Base-by-base conservation (phyloP, 1,140 invertebrate genomes). In the Tenebrio molitor region DNA sequence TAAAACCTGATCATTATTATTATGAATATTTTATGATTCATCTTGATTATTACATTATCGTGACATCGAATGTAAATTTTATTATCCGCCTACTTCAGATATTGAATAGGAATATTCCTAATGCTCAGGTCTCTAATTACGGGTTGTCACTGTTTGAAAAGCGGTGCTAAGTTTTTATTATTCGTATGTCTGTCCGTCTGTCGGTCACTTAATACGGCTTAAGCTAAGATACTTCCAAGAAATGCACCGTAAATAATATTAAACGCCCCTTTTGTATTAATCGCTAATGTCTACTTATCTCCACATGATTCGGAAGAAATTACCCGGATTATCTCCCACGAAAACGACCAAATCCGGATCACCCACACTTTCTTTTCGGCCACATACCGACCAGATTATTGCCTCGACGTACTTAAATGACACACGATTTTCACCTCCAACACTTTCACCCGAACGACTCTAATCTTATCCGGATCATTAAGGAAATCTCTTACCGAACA, bases 61-160 rank as follows among this genome's bases (percentile, higher is more conserved):
- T 15, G 10, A 64, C n/a, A 16, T 10, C 19, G 5, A 36, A 53
- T 44, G 39, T 14, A 66, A 73, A 73, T 69, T 63, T 65, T 69
- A 53, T 64, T 64, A 46, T 73, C 73, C 73, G 73, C 73, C 44
- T 62, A 23, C 36, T 67, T 23, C 10, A 50, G 42, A 74, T 74
- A 50, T 42, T 62, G 73, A 39, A 69, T 62, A 19, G 16, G 63
- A 69, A 41, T 73, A 71, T 71, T 75, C 66, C 75, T 77, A 77
- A 77, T 77, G 76, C 76, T 71, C 74, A 77, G 64, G 17, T 69
- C 50, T 75, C 72, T 77, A 77, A 77, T 77, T 77, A 77, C 76
- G 36, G 76, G 74, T 76, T 77, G 76, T 77, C 76, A 77, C 74
- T 74, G 72, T 74, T 77, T 76, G 72, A 77, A 71, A 74, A 50